phyloP scores from a whole-genome alignment of 92 coral and sea anemone genomes.

The Montipora capitata region DNA sequence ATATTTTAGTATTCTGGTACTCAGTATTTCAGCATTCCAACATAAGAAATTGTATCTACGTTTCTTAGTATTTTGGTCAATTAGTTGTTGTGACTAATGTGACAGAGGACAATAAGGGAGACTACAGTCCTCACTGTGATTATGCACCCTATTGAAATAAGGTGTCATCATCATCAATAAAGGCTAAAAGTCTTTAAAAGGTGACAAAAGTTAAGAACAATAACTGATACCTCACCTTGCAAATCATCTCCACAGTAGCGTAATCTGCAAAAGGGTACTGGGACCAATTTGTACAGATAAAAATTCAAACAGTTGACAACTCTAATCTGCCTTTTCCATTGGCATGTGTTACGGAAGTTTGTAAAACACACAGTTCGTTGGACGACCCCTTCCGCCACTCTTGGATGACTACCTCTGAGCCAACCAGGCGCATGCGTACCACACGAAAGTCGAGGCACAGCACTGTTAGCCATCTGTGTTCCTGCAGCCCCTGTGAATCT shows the following conservation, averaged over 20 bases:
- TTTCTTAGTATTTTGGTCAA: too few species aligned
- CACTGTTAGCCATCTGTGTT: neutral
- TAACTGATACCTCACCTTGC: neutral
- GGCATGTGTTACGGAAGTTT: neutral
- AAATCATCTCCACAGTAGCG: constrained; percentile 7
- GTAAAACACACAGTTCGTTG: neutral
- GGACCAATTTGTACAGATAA: neutral
- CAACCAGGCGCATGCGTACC: neutral
- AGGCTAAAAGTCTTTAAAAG: too few species aligned
- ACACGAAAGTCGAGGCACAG: neutral
- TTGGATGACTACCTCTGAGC: neutral
- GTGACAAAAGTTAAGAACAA: too few species aligned
- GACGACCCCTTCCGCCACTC: neutral
- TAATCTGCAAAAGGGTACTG: neutral
- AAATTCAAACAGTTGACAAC: neutral
- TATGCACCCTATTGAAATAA: too few species aligned
- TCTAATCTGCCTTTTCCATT: neutral
- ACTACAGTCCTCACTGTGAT: too few species aligned
- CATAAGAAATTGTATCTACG: too few species aligned
- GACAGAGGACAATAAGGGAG: too few species aligned
- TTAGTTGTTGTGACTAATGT: too few species aligned
- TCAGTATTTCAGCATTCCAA: too few species aligned
- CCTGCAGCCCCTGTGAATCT: constrained; percentile 9
- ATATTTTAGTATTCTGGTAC: too few species aligned
- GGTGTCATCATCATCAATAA: too few species aligned